Conservation (phyloP, 2,888 invertebrate genomes). For the Sesamia inferens region DNA sequence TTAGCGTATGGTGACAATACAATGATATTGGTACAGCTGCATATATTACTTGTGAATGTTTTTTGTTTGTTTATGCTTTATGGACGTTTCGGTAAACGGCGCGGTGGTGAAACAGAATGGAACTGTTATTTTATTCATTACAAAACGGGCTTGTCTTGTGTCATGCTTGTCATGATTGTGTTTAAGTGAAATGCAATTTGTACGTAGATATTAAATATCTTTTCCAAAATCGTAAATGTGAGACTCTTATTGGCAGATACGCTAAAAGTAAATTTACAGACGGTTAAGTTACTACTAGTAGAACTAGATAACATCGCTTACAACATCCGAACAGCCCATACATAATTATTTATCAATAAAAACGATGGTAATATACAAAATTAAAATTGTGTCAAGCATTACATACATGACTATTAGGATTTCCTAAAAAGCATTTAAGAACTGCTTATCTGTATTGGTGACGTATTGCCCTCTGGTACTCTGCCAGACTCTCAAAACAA, state of each 20-base stretch:
- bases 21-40: conserved; percentile 57
- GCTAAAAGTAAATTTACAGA: conserved; percentile 3
- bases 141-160: background rate
- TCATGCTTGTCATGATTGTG: background rate
- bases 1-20: conserved; percentile 51
- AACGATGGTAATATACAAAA: background rate
- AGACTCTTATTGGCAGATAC: background rate
- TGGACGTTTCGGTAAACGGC: conserved; percentile 25
- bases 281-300: background rate
- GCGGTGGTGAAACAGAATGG: conserved; percentile 1
- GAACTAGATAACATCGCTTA: background rate
- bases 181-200: conserved; percentile 7
- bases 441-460: background rate
- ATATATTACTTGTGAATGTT: conserved; percentile 43
- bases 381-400: background rate
- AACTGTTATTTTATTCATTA: conserved; percentile 21
- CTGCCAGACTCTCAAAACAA: background rate
- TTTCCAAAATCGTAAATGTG: conserved; percentile 3
- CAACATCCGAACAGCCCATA: background rate
- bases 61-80: conserved; percentile 49
- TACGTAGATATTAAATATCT: conserved; percentile 8
- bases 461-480: background rate
- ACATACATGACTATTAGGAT: background rate
- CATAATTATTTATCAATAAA: background rate
- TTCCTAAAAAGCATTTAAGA: background rate